Evolutionary conservation across 2,797 vertebrate species (phyloP).

Genomic region (Stomatorhinus walkeri): DNA sequence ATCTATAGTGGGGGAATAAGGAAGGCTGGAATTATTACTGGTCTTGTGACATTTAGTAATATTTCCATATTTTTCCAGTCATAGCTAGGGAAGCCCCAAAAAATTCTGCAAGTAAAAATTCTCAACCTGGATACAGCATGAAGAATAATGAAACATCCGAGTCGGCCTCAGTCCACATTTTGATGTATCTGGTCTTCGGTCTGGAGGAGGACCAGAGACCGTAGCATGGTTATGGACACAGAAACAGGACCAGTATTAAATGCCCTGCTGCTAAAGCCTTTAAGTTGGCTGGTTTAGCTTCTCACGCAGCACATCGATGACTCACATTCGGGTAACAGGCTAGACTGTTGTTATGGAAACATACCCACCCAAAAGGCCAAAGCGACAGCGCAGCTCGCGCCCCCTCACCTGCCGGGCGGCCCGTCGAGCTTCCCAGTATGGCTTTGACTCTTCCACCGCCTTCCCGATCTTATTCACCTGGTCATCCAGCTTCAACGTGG

Average conservation of each 20-base stretch:
- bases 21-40: not conserved
- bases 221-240: not conserved
- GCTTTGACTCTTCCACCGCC: slow-evolving; percentile 93
- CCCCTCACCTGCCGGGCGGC: slow-evolving; percentile 79
- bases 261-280: not conserved
- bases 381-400: not conserved
- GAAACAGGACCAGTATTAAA: not conserved
- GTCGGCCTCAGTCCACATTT: not conserved
- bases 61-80: not conserved
- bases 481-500: slow-evolving; percentile 85
- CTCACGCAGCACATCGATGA: not conserved
- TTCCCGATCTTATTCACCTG: slow-evolving; percentile 88
- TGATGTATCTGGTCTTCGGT: not conserved
- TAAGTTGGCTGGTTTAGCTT: not conserved
- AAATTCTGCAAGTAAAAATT: not conserved
- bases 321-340: not conserved
- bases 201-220: not conserved
- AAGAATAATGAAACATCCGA: not conserved
- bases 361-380: not conserved
- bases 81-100: not conserved
- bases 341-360: not conserved
- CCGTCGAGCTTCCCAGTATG: slow-evolving; percentile 92
- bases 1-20: not conserved
- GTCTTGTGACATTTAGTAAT: not conserved
- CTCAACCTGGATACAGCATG: not conserved